phyloP scores from a whole-genome alignment of 2,113 vertebrate genomes.

The Willisornis vidua region DNA sequence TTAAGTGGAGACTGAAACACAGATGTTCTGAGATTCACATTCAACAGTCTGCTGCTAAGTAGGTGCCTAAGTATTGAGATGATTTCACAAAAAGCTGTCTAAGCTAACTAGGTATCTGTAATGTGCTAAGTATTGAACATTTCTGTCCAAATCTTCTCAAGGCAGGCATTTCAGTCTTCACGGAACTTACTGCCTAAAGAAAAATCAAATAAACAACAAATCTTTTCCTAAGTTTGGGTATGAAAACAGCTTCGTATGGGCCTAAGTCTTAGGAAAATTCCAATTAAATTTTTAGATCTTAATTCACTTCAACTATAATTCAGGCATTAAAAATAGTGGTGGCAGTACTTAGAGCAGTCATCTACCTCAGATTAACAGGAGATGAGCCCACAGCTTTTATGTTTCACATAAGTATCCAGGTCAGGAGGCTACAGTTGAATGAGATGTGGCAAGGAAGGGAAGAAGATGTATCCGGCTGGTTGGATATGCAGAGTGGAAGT shows the following conservation, averaged over 20 bases:
- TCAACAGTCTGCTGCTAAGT: background rate
- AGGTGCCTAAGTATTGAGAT: background rate
- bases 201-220: background rate
- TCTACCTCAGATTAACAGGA: background rate
- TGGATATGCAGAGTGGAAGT: background rate
- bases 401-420: background rate
- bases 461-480: background rate
- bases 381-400: background rate
- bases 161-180: background rate
- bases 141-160: background rate
- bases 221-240: background rate
- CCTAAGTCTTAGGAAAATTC: background rate
- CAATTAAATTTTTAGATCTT: background rate
- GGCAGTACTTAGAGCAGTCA: background rate
- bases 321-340: background rate
- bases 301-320: background rate
- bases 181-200: background rate
- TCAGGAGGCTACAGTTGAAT: background rate
- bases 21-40: background rate
- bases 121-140: background rate
- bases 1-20: background rate
- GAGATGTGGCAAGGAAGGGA: background rate
- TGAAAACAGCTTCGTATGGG: background rate
- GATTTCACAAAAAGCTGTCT: background rate
- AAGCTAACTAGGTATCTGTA: background rate